Evolutionary conservation across 2,888 invertebrate species (phyloP).

Genomic region (Tetragonula carbonaria): DNA sequence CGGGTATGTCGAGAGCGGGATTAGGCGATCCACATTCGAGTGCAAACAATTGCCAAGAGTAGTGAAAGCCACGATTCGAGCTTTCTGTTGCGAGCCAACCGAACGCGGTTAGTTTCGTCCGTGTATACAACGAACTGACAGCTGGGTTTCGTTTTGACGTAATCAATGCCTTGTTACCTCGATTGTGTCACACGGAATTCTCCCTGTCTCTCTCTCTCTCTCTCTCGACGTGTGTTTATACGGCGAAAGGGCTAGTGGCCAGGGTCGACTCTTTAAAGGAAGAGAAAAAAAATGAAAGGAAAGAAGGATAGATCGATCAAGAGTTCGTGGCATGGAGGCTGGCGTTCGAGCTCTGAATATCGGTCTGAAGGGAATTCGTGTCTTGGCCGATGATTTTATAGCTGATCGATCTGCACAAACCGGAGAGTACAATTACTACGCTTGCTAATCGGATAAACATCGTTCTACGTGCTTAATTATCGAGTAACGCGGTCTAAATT

Average conservation of each 20-base stretch:
- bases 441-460: conserved; percentile 48
- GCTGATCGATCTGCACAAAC: conserved; percentile 5
- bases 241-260: conserved; percentile 31
- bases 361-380: conserved; percentile 18
- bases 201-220: neutral
- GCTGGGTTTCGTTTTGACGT: conserved; percentile 75
- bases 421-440: conserved; percentile 45
- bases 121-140: conserved; percentile 66
- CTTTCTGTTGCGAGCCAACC: conserved; percentile 24
- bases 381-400: conserved; percentile 43
- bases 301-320: neutral
- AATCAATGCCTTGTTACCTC: conserved; percentile 60
- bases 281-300: neutral
- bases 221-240: conserved; percentile 21
- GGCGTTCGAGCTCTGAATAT: neutral
- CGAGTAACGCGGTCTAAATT: conserved; percentile 49
- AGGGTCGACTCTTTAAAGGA: neutral
- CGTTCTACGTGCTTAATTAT: conserved; percentile 50
- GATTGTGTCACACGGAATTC: conserved; percentile 43
- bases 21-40: neutral
- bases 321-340: neutral
- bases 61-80: conserved; percentile 69
- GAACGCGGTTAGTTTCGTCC: conserved; percentile 46
- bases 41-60: conserved; percentile 70
- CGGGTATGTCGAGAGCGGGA: conserved; percentile 16